Conservation (phyloP, 2,797 vertebrate genomes). For the Danio kyathit region DNA sequence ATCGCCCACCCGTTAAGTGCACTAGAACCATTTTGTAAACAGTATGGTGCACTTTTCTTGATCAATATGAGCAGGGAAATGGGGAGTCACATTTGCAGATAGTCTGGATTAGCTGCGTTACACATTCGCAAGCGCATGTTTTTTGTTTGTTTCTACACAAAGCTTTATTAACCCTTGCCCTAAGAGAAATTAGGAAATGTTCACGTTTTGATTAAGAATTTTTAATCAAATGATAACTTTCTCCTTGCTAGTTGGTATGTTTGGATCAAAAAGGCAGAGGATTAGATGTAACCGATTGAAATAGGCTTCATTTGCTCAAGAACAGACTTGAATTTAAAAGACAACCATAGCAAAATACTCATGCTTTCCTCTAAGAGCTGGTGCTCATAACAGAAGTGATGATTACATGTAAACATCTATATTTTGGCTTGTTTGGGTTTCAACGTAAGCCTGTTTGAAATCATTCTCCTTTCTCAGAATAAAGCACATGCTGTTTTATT, state of each 20-base stretch:
- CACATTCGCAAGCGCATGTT: neutral
- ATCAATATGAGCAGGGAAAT: slow-evolving; percentile 36
- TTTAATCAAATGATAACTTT: neutral
- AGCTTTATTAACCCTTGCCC: neutral
- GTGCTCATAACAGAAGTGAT: slow-evolving; percentile 11
- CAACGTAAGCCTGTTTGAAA: slow-evolving; percentile 40
- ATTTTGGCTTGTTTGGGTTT: slow-evolving; percentile 45
- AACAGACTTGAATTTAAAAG: neutral
- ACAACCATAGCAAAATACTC: slow-evolving; percentile 23
- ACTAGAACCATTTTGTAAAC: slow-evolving; percentile 8
- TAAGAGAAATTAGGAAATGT: neutral
- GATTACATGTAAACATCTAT: slow-evolving; percentile 19
- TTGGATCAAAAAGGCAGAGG: neutral
- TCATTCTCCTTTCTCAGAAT: slow-evolving; percentile 50
- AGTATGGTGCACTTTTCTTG: slow-evolving; percentile 38
- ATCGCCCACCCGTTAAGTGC: neutral
- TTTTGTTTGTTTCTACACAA: neutral
- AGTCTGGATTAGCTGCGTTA: slow-evolving; percentile 22
- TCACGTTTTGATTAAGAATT: neutral
- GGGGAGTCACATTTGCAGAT: slow-evolving; percentile 40
- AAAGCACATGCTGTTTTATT: slow-evolving; percentile 60
- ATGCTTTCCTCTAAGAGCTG: slow-evolving; percentile 21
- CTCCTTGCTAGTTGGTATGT: neutral
- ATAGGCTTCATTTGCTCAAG: neutral
- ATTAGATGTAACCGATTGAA: neutral